Evolutionary conservation across 2,888 invertebrate genomes (phyloP).

Genomic region (Drosophila niveifrons): DNA sequence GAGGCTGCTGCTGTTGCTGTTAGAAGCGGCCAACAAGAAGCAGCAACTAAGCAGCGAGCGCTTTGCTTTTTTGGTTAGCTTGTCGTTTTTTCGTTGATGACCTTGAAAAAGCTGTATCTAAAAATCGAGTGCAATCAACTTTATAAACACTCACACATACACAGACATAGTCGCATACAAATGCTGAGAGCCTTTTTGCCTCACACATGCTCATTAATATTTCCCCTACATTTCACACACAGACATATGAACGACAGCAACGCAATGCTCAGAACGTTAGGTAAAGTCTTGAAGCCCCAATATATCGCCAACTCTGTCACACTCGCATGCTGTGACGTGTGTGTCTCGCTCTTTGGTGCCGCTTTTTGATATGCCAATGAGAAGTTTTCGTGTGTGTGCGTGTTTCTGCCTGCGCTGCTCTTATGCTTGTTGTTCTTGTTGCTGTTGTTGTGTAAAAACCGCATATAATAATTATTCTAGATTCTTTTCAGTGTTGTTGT

Average conservation of each 20-base stretch:
- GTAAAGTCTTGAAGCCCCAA: constrained; percentile 69
- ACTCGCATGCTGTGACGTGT: constrained; percentile 6
- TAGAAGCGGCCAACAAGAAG: constrained; percentile 51
- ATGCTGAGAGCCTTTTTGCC: constrained; percentile 47
- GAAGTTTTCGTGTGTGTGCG: constrained; percentile 42
- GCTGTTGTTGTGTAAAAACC: constrained; percentile 43
- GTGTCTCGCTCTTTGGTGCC: constrained; percentile 27
- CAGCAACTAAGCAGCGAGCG: constrained; percentile 47
- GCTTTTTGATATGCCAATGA: constrained; percentile 31
- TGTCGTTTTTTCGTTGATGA: constrained; percentile 81
- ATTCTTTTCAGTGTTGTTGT: constrained; percentile 45
- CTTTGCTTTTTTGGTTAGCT: constrained; percentile 66
- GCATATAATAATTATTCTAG: constrained; percentile 76
- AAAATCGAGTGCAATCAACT: constrained; percentile 85
- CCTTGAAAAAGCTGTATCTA: constrained; percentile 85
- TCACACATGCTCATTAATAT: constrained; percentile 62
- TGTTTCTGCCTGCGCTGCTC: constrained; percentile 14
- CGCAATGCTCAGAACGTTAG: constrained; percentile 61
- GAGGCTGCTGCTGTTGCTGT: constrained; percentile 32
- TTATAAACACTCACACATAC: constrained; percentile 68
- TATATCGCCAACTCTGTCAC: constrained; percentile 34
- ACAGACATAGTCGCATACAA: constrained; percentile 22
- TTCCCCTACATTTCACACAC: constrained; percentile 69
- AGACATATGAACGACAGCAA: constrained; percentile 22
- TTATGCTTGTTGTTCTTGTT: constrained; percentile 31